phyloP scores from a whole-genome alignment of 2,888 invertebrate genomes.

The Mesorhabditis spiculigera region DNA sequence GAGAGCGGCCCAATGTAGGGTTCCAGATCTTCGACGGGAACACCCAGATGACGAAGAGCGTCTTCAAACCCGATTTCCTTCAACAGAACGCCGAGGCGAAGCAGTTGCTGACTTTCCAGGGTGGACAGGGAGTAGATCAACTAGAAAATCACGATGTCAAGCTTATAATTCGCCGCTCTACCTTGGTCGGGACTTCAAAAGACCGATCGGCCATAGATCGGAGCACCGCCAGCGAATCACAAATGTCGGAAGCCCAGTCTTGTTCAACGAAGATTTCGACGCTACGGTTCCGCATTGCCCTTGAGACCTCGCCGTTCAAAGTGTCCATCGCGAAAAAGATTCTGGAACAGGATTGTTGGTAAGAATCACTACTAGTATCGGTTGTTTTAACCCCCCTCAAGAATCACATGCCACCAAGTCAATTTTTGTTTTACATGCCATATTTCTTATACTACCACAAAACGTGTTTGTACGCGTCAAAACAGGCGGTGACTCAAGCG shows the following conservation, averaged over 20 bases:
- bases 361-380: too few relatives aligned
- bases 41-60: conserved; percentile 18
- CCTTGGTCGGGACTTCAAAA: too few relatives aligned
- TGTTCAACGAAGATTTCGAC: conserved; percentile 76
- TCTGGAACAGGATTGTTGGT: conserved; percentile 60
- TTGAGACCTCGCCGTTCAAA: conserved; percentile 88
- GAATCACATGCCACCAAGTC: too few relatives aligned
- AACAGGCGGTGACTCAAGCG: too few relatives aligned
- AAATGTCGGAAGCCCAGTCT: conserved; percentile 6
- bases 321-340: conserved; percentile 93
- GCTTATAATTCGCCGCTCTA: too few relatives aligned
- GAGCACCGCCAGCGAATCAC: too few relatives aligned
- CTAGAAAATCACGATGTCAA: conserved; percentile 4
- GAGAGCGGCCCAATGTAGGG: neutral
- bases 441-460: too few relatives aligned
- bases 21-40: conserved; percentile 12
- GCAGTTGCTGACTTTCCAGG: conserved; percentile 17
- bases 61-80: conserved; percentile 21
- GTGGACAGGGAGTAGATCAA: conserved; percentile 7
- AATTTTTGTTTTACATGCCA: too few relatives aligned
- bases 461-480: too few relatives aligned
- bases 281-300: conserved; percentile 96
- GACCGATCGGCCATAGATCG: too few relatives aligned
- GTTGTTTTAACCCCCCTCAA: too few relatives aligned
- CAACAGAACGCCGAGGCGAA: conserved; percentile 25